phyloP scores from a whole-genome alignment of 2,113 vertebrate species.

The Misgurnus mizolepis region DNA sequence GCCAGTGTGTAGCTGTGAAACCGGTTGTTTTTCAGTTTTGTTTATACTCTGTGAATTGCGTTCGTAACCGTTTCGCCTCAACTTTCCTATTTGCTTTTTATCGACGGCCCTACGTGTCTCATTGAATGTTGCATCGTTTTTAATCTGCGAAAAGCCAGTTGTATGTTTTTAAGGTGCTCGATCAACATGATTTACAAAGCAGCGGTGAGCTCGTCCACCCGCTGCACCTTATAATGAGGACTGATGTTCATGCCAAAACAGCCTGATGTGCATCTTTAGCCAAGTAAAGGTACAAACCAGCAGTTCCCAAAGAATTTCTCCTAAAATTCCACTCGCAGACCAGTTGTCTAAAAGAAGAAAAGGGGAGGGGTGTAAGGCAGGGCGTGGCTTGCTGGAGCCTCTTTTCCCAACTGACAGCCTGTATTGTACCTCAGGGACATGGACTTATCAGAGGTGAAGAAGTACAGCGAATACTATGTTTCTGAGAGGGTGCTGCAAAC shows the following conservation, averaged over 20 bases:
- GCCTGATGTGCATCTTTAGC: slow-evolving; percentile 51
- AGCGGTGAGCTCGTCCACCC: slow-evolving; percentile 58
- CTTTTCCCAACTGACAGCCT: slow-evolving; percentile 71
- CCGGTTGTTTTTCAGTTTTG: background rate
- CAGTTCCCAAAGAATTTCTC: slow-evolving; percentile 69
- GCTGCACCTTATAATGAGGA: slow-evolving; percentile 1
- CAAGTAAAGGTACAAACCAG: slow-evolving; percentile 70
- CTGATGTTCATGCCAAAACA: slow-evolving; percentile 37
- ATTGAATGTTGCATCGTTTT: slow-evolving; percentile 34
- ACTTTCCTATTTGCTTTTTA: too few species aligned
- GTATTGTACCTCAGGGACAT: slow-evolving; percentile 93
- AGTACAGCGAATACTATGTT: slow-evolving; percentile 69
- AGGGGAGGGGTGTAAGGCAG: slow-evolving; percentile 28
- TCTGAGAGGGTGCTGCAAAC: slow-evolving; percentile 83
- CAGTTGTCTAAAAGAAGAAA: slow-evolving; percentile 26
- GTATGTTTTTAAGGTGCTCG: slow-evolving; percentile 69
- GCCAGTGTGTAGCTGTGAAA: slow-evolving; percentile 44
- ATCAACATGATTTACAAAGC: slow-evolving; percentile 64
- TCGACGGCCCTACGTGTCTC: background rate
- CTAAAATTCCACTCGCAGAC: slow-evolving; percentile 43
- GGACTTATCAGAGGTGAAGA: slow-evolving; percentile 82
- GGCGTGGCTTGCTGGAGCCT: slow-evolving; percentile 25
- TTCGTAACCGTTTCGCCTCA: background rate
- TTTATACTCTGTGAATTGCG: slow-evolving; percentile 30
- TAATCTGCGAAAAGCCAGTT: slow-evolving; percentile 39